Percentiles rank a stretch among this genome's conserved stretches.
Evolutionary conservation across 2,797 vertebrate genomes (phyloP).

Genomic region (Phrynocephalus guinanensis): DNA sequence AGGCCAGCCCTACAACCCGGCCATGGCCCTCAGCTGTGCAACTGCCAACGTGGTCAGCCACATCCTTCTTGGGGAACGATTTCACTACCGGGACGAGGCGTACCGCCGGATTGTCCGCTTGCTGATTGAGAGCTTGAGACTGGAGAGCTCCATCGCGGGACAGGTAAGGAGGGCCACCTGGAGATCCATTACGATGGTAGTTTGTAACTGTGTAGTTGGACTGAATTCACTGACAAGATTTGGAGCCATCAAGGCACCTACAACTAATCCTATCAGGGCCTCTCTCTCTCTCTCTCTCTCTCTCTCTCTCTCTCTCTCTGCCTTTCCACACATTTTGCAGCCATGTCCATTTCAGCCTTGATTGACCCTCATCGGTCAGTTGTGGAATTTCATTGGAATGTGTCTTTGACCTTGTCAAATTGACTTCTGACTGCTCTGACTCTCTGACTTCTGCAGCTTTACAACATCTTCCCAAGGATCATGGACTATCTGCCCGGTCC

Average conservation of each 20-base stretch:
- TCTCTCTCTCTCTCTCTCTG: neutral
- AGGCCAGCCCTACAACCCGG: slow-evolving; percentile 25
- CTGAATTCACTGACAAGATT: too few species aligned
- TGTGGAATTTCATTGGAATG: too few species aligned
- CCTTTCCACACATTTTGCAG: too few species aligned
- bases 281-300: neutral
- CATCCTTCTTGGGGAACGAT: slow-evolving; percentile 27
- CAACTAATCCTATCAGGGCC: too few species aligned
- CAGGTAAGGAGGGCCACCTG: neutral
- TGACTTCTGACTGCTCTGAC: too few species aligned
- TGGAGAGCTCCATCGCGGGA: neutral
- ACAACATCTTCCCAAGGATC: slow-evolving; percentile 58
- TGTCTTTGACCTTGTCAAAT: too few species aligned
- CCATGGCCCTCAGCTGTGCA: neutral
- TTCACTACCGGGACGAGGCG: neutral
- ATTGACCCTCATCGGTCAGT: too few species aligned
- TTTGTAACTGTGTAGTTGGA: too few species aligned
- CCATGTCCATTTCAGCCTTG: too few species aligned
- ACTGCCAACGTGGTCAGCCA: neutral
- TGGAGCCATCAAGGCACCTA: too few species aligned
- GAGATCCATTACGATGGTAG: too few species aligned
- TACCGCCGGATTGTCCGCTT: neutral
- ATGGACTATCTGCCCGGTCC: slow-evolving; percentile 59
- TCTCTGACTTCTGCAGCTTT: slow-evolving; percentile 34
- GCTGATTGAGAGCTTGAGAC: neutral